Evolutionary conservation across 2,113 vertebrate species (phyloP).

Genomic region (Coryphaenoides rupestris): DNA sequence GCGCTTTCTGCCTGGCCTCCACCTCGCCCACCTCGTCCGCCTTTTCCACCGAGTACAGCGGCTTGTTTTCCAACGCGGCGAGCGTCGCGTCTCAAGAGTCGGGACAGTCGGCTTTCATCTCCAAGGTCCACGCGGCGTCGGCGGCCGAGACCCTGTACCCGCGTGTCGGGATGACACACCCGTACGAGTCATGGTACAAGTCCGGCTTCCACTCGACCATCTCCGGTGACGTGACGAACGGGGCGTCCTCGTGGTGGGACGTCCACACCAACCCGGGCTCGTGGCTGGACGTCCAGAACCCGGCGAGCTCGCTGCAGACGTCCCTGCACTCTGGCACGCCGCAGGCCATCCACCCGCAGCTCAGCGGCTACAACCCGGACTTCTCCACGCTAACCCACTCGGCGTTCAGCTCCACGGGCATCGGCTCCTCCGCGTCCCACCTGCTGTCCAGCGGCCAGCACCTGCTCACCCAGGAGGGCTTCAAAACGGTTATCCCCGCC

Average conservation of each 20-base stretch:
- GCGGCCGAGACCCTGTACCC: slow-evolving; percentile 93
- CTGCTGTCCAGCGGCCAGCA: slow-evolving; percentile 94
- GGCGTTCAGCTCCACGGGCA: slow-evolving; percentile 97
- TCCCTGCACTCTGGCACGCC: slow-evolving; percentile 92
- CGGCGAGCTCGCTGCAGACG: slow-evolving; percentile 83
- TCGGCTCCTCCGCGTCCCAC: slow-evolving; percentile 88
- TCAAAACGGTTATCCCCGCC: slow-evolving; percentile 94
- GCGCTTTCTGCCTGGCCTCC: slow-evolving; percentile 97
- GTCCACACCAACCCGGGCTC: slow-evolving; percentile 94
- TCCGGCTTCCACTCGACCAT: slow-evolving; percentile 96
- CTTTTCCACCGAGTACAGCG: slow-evolving; percentile 94
- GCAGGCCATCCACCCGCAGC: slow-evolving; percentile 94
- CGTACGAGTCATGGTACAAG: slow-evolving; percentile 99
- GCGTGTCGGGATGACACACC: slow-evolving; percentile 96
- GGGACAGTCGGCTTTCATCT: slow-evolving; percentile 96
- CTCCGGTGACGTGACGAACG: slow-evolving; percentile 91
- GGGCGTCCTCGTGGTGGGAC: slow-evolving; percentile 95
- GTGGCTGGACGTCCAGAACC: slow-evolving; percentile 97
- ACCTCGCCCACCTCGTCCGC: slow-evolving; percentile 95
- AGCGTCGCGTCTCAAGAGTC: slow-evolving; percentile 89
- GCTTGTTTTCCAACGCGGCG: slow-evolving; percentile 93
- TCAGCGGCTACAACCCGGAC: slow-evolving; percentile 95
- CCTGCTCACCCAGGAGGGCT: slow-evolving; percentile 96
- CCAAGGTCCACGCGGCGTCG: slow-evolving; percentile 97
- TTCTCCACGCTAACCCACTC: slow-evolving; percentile 96